Base-by-base conservation (phyloP, 30 jellyfish, hydroid and myxozoan genomes). In the Pseudorhiza aurosa region DNA sequence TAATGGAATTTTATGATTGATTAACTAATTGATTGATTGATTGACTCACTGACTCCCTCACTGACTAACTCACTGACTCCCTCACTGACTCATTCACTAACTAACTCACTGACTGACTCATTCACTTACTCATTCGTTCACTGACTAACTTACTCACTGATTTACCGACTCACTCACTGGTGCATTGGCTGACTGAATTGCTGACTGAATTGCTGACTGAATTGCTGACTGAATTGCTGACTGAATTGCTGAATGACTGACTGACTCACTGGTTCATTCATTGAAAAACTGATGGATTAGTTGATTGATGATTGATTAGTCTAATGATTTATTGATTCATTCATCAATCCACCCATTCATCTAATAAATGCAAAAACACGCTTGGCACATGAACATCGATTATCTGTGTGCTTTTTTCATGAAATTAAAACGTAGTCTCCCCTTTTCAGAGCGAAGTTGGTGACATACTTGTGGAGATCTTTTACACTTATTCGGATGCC, bases 381-480 rank as follows among this genome's bases (percentile, higher is more conserved):
- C n/a, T n/a, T n/a, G n/a, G n/a, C n/a, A n/a, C n/a, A n/a, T n/a
- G n/a, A n/a, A n/a, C n/a, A n/a, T n/a, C n/a, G n/a, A n/a, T n/a
- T n/a, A n/a, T n/a, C n/a, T n/a, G n/a, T n/a, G n/a, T n/a, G n/a
- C n/a, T n/a, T n/a, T n/a, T n/a, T n/a, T n/a, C n/a, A n/a, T n/a
- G n/a, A n/a, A n/a, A n/a, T n/a, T n/a, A n/a, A n/a, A n/a, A n/a
- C n/a, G n/a, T n/a, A n/a, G n/a, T n/a, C 50, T 39, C 12, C 50
- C 67, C 22, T 57, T 65, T 80, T 22, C 24, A 80, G 91, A 50
- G 8, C 0, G 91, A 80, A 51, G 57, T 80, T 37, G 91, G 91
- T n/a, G 91, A 80, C 58, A 57, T 80, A 9, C 80, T 64, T 4
- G 53, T 80, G 31, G 91, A 80, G 37, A 65, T 80, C 25, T 70